Evolutionary conservation across 2,113 vertebrate species (phyloP).

Genomic region (Phrynosoma blainvillii): DNA sequence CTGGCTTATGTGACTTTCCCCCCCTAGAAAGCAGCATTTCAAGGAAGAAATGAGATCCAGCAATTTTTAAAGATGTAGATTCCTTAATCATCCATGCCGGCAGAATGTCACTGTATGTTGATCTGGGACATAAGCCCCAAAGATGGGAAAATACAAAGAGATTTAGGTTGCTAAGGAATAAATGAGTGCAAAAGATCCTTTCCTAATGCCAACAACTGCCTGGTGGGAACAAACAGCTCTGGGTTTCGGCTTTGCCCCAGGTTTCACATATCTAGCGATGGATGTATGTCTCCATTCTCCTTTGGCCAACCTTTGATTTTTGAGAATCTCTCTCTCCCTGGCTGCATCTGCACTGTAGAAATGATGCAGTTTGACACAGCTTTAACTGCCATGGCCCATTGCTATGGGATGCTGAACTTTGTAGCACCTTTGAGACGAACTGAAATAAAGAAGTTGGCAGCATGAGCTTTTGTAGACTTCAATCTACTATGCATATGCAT

Average conservation of each 20-base stretch:
- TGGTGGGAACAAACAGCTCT: slow-evolving; percentile 56
- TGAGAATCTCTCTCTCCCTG: too few species aligned
- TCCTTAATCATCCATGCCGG: slow-evolving; percentile 69
- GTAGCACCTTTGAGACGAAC: too few species aligned
- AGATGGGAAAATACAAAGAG: slow-evolving; percentile 67
- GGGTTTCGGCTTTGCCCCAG: slow-evolving; percentile 42
- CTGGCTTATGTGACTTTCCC: slow-evolving; percentile 36
- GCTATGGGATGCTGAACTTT: too few species aligned
- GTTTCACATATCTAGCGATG: slow-evolving; percentile 2
- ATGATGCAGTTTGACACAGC: too few species aligned
- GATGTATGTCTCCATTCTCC: slow-evolving; percentile 42
- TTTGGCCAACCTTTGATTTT: slow-evolving; percentile 41
- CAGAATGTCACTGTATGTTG: slow-evolving; percentile 63
- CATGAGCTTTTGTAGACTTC: too few species aligned
- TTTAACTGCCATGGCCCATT: too few species aligned
- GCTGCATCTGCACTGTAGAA: too few species aligned
- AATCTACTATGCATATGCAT: too few species aligned
- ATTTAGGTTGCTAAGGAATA: slow-evolving; percentile 69
- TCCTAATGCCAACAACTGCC: slow-evolving; percentile 42
- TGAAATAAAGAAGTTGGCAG: too few species aligned
- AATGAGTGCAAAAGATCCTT: slow-evolving; percentile 58
- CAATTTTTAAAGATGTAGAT: slow-evolving; percentile 68
- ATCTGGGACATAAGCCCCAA: slow-evolving; percentile 58
- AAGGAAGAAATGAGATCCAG: slow-evolving; percentile 67
- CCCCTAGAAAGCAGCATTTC: slow-evolving; percentile 47